These are phyloP conservation scores for Plutomurus gul DNA, from an alignment of 1,140 invertebrate genomes.

Conservation along the genomic window DNA sequence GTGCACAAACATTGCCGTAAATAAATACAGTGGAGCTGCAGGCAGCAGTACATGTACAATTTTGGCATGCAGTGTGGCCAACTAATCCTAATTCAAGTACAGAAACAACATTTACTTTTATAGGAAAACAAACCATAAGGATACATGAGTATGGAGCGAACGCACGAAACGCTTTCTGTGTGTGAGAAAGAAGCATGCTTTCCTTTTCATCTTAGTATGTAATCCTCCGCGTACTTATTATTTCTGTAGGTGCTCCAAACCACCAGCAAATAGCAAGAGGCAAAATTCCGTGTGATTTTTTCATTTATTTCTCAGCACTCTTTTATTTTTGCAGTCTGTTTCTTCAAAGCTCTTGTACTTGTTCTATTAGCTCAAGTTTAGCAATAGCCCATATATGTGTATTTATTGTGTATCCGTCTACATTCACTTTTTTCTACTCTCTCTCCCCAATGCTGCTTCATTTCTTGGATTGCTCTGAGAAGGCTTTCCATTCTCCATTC, in stretches of 20 bases:
- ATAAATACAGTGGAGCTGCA: no score
- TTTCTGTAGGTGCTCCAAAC: neutral
- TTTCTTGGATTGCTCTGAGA: no score
- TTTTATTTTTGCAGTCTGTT: neutral
- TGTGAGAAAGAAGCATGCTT: neutral
- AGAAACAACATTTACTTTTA: neutral
- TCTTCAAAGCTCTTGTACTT: no score
- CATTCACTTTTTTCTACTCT: no score
- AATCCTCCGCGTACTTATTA: neutral
- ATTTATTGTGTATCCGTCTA: no score
- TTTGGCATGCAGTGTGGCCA: neutral
- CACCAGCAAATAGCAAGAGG: neutral
- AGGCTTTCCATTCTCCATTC: no score
- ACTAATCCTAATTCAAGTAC: neutral
- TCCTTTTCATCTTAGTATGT: neutral
- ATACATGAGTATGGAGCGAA: no score
- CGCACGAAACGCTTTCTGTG: no score
- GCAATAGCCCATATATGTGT: no score
- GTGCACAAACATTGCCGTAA: no score
- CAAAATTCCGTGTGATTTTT: neutral
- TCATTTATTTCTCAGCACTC: neutral
- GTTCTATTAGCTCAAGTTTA: no score
- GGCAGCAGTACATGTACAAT: neutral
- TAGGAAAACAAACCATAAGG: neutral
- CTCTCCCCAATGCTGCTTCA: no score